Evolutionary conservation across 2,113 vertebrate genomes (phyloP).

Genomic region (Engraulis encrasicolus): DNA sequence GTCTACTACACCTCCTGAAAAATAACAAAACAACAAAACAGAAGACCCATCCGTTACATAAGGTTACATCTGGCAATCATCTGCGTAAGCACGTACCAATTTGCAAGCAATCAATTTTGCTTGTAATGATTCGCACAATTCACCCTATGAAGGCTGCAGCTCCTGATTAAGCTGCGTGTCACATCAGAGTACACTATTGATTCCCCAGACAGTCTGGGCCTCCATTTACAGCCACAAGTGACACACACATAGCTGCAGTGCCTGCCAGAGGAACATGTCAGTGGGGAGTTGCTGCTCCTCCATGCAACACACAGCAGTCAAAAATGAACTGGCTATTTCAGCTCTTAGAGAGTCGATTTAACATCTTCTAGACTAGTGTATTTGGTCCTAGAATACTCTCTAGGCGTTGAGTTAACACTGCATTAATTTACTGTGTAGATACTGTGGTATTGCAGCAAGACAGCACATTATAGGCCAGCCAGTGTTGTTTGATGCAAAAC

Average conservation of each 20-base stretch:
- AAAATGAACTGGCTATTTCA: neutral
- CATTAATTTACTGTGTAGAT: too few relatives aligned
- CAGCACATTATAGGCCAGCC: too few relatives aligned
- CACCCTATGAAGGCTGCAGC: neutral
- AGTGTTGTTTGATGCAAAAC: too few relatives aligned
- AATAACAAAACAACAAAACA: slow-evolving; percentile 4
- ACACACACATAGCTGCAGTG: neutral
- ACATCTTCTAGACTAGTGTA: too few relatives aligned
- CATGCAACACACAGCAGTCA: neutral
- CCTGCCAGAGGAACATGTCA: neutral
- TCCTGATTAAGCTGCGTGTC: neutral
- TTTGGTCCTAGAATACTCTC: too few relatives aligned
- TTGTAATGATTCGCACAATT: neutral
- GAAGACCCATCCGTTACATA: neutral
- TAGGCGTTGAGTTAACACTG: too few relatives aligned
- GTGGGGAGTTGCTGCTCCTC: neutral
- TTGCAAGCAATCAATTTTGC: neutral
- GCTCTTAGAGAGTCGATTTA: too few relatives aligned
- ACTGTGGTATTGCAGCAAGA: too few relatives aligned
- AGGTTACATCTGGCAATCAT: too few relatives aligned
- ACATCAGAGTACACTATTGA: neutral
- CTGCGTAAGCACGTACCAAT: too few relatives aligned
- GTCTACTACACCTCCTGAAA: slow-evolving; percentile 93
- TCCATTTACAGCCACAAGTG: neutral
- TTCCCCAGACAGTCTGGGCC: neutral